Base-by-base conservation (phyloP, 2,113 vertebrate genomes). In the Chloebia gouldiae region DNA sequence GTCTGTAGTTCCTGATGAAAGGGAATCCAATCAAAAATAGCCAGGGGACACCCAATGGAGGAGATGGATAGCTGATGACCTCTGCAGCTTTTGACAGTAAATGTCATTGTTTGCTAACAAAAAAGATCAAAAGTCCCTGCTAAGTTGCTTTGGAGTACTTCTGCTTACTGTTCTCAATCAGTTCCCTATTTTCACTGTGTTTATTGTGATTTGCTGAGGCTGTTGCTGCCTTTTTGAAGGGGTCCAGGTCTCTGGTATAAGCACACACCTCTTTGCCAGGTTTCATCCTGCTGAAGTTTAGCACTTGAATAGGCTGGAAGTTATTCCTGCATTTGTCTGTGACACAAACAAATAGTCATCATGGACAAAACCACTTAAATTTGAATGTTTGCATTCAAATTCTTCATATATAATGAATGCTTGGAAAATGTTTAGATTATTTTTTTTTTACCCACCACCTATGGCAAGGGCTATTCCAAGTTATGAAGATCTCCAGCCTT, bases 1-100 rank as follows among this genome's bases (percentile, higher is more conserved):
- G 72, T 54, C 63, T 96, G 57, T 76, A 82, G 61, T 18, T 82
- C 31, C 17, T 79, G 57, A 80, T 87, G 78, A 94, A 92, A 96
- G 63, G 39, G 63, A 94, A 70, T 87, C 72, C 50, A 87, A 63
- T 69, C 45, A 85, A 84, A 92, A 89, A 89, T 61, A 94, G 59
- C 65, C 63, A 54, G 45, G 61, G 70, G 57, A 76, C 66, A 82
- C 61, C 50, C 69, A 87, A 17, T 33, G 33, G 15, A 92, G 27
- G 39, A 82, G 65, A 89, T 57, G 61, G 49, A 17, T 59, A 57
- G 24, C 56, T 61, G 54, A 69, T 79, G 50, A 91, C 35, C 61
- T 95, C 77, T 65, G n/a, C 30, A 81, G 7, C n/a, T 89, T 57
- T 81, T 81, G 37, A 40, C 35, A 57, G 23, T 49, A 64, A 94